A percentile compares a stretch with the other conserved stretches of the same genome.
phyloP scores from a whole-genome alignment of 1,140 invertebrate species.

The Zaprionus capensis region DNA sequence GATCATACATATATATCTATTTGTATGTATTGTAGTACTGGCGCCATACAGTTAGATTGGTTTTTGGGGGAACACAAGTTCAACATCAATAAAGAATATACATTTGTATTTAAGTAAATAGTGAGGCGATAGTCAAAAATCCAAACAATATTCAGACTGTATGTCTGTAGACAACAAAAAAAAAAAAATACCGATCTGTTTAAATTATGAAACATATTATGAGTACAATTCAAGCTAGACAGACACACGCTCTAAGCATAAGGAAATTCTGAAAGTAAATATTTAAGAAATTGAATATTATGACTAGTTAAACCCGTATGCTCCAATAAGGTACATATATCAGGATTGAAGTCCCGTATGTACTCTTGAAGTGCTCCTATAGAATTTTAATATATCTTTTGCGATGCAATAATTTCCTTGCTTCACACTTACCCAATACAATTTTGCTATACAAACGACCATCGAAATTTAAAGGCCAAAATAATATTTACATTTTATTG shows the following conservation, averaged over 20 bases:
- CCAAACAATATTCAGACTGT: background rate
- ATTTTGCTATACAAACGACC: background rate
- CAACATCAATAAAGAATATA: conserved; percentile 6
- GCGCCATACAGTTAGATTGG: conserved; percentile 19
- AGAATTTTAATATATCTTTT: background rate
- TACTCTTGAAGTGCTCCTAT: background rate
- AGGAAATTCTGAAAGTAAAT: conserved; percentile 1
- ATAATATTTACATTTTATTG: conserved; percentile 11
- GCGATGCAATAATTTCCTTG: background rate
- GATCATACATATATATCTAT: background rate
- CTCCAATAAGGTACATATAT: too few species aligned
- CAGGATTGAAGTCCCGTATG: background rate
- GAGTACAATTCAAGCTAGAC: background rate
- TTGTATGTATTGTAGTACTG: background rate
- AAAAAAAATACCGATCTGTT: background rate
- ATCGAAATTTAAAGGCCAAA: background rate
- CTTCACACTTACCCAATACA: background rate
- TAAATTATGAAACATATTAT: background rate
- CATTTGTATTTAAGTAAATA: conserved; percentile 6
- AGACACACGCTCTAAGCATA: background rate
- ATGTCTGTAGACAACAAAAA: background rate
- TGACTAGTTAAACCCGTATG: background rate
- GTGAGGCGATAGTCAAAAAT: background rate
- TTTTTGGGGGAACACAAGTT: conserved; percentile 9
- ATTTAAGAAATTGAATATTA: background rate